Conservation (phyloP, 1,140 invertebrate genomes). For the Trialeurodes vaporariorum region DNA sequence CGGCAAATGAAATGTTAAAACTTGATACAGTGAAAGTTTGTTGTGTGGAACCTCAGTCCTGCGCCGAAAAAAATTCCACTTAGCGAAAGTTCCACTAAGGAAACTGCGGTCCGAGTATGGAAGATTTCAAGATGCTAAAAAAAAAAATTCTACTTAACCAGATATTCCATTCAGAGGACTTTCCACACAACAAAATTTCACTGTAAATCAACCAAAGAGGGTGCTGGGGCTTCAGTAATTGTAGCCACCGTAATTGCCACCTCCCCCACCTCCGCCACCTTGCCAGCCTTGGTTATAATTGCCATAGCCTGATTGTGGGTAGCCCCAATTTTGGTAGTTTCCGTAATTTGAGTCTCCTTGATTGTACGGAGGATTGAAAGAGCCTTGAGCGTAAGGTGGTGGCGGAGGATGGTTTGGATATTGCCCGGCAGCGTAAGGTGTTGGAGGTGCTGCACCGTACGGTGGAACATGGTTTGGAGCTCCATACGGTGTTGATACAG, state of each 20-base stretch:
- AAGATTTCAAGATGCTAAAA: too few relatives aligned
- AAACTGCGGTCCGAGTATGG: too few relatives aligned
- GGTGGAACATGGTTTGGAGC: background rate
- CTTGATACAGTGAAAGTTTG: too few relatives aligned
- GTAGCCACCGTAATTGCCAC: conserved; percentile 29
- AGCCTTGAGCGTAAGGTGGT: background rate
- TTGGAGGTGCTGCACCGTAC: background rate
- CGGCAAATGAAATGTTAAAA: too few relatives aligned
- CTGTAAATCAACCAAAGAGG: too few relatives aligned
- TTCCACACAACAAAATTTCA: too few relatives aligned
- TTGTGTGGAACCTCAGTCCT: too few relatives aligned
- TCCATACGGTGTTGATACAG: background rate
- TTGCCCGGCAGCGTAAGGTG: background rate
- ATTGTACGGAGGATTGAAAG: background rate
- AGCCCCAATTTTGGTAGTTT: conserved; percentile 53
- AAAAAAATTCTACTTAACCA: too few relatives aligned
- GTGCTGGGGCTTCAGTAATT: conserved; percentile 33
- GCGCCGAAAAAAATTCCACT: too few relatives aligned
- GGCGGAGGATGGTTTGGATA: background rate
- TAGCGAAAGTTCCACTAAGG: too few relatives aligned
- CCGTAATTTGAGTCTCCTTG: conserved; percentile 32
- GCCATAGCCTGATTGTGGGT: conserved; percentile 45
- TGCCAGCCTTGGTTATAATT: conserved; percentile 51
- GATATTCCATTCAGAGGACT: too few relatives aligned
- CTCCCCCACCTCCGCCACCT: conserved; percentile 18